phyloP scores from a whole-genome alignment of 2,113 vertebrate species.

The Malurus alboscapulatus region DNA sequence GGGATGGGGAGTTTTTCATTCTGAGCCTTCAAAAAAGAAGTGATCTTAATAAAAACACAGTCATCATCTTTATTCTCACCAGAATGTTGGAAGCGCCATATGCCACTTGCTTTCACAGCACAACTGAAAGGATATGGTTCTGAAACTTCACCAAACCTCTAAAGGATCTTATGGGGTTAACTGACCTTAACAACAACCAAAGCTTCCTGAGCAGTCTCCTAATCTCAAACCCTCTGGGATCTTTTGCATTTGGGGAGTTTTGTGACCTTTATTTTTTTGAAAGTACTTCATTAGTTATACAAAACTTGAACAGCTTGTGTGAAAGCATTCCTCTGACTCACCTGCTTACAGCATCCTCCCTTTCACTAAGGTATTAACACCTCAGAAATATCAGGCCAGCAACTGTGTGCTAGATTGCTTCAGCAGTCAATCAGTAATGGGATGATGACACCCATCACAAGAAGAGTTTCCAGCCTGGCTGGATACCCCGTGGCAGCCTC shows the following conservation, averaged over 20 bases:
- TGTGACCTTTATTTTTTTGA: neutral
- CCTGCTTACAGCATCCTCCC: neutral
- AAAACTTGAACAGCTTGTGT: neutral
- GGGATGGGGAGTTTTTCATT: neutral
- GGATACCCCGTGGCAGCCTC: accelerated
- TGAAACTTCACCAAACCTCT: neutral
- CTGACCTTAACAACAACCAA: neutral
- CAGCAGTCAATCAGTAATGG: neutral
- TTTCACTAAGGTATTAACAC: neutral
- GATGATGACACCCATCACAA: neutral
- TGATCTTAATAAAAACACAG: neutral
- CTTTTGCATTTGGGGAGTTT: neutral
- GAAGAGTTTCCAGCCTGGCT: neutral
- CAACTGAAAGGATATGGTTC: neutral
- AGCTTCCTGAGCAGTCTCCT: neutral
- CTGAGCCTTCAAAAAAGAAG: neutral
- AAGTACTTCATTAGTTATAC: neutral
- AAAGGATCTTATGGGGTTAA: neutral
- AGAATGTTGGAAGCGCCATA: neutral
- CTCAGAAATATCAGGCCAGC: neutral
- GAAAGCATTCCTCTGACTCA: neutral
- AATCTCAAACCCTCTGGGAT: neutral
- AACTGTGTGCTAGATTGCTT: neutral
- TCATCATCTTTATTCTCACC: neutral
- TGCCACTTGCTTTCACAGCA: neutral